Conservation (phyloP, 2,888 invertebrate species). For the Idaea biselata region DNA sequence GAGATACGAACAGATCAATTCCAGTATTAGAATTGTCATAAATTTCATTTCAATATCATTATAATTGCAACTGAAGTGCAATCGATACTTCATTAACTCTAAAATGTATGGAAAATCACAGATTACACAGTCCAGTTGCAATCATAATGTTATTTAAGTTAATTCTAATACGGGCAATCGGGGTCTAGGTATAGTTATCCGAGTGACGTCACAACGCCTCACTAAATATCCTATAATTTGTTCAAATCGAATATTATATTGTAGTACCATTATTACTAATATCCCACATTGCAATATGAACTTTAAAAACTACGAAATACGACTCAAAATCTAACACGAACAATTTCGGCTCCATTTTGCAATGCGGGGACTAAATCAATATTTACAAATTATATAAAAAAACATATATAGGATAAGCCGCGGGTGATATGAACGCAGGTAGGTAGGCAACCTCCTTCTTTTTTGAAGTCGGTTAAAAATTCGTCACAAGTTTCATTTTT, state of each 20-base stretch:
- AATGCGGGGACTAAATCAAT: slow-evolving; percentile 39
- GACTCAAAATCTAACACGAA: slow-evolving; percentile 8
- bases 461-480: no score
- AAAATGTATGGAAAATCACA: no score
- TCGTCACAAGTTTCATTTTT: no score
- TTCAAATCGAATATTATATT: slow-evolving; percentile 50
- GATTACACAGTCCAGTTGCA: no score
- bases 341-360: slow-evolving; percentile 10
- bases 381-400: slow-evolving; percentile 55
- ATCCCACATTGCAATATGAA: slow-evolving; percentile 17
- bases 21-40: no score
- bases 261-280: slow-evolving; percentile 43
- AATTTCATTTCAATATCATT: no score
- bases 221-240: neutral
- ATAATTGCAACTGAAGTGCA: no score
- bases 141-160: no score
- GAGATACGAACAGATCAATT: no score
- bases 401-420: slow-evolving; percentile 55
- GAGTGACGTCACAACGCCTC: neutral
- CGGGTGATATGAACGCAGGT: slow-evolving; percentile 56
- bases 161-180: no score
- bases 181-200: neutral
- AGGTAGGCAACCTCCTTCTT: no score
- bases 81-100: no score
- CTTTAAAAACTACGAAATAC: slow-evolving; percentile 2